Evolutionary conservation across 1,140 invertebrate genomes (phyloP).

Genomic region (Atta cephalotes): DNA sequence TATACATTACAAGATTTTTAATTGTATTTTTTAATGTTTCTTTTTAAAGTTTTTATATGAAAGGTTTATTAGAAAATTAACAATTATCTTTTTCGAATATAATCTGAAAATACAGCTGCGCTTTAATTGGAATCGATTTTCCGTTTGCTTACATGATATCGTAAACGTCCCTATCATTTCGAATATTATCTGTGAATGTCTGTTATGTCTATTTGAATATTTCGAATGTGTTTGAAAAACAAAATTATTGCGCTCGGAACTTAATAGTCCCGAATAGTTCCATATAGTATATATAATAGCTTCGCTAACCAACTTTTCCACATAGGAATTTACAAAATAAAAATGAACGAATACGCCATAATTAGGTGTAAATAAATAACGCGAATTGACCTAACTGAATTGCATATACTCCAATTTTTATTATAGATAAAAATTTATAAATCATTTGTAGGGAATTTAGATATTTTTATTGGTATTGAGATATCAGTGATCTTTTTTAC

Average conservation of each 20-base stretch:
- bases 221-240: not conserved
- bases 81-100: not conserved
- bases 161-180: not conserved
- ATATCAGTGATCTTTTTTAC: constrained; percentile 32
- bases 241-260: not conserved
- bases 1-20: not conserved
- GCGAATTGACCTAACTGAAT: not conserved
- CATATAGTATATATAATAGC: constrained; percentile 2
- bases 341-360: not conserved
- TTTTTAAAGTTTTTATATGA: not conserved
- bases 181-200: not conserved
- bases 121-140: not conserved
- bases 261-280: constrained; percentile 6
- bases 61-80: not conserved
- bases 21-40: not conserved
- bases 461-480: constrained; percentile 36
- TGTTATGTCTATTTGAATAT: not conserved
- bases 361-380: constrained; percentile 32
- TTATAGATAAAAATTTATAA: constrained; percentile 36
- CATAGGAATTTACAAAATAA: not conserved
- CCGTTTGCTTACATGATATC: not conserved
- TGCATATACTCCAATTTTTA: constrained; percentile 32
- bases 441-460: constrained; percentile 7
- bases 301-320: not conserved
- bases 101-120: not conserved